Base-by-base conservation (phyloP, 2,888 invertebrate species). In the Nymphalis polychloros region DNA sequence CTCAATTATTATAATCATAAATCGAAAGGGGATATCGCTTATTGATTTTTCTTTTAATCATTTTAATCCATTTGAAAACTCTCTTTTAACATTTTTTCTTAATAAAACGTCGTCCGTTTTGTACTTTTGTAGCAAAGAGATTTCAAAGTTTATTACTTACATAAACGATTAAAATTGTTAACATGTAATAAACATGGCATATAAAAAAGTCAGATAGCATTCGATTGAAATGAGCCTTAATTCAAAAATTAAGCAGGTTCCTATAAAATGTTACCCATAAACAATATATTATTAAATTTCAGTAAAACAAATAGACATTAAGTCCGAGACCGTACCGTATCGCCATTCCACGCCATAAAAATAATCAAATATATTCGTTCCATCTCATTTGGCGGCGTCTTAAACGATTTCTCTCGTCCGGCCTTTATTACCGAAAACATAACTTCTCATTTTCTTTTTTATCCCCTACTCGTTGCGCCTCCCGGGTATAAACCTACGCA, bases 401-500 rank as follows among this genome's bases (percentile, higher is more conserved):
- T 92, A 92, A 92, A 92, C 92, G 92, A 91, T 92, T 92, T 92
- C 89, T 91, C 92, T 92, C 88, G 91, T 92, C 92, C 90, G 86
- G 89, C 89, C 90, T 89, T 92, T 92, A 91, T 92, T 92, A 91
- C 92, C 88, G 85, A 92, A 90, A 92, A 91, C 91, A 92, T 92
- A 92, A 92, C 92, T 92, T 86, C 92, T 92, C 91, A 92, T 92
- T 92, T 91, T 89, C 89, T 91, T 91, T 92, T 92, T 92, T 92
- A 90, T 91, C 91, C 92, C 91, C 91, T 85, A 85, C 88, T 87
- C 86, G 83, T 83, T 81, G 84, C 87, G 84, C 87, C 83, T 83
- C 79, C 81, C 81, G 84, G 80, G 84, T 79, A 84, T 82, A 86
- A 86, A 84, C 85, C 79, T 81, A 83, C 80, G 77, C 80, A 79